A percentile compares a stretch with the other conserved stretches of the same genome.
Evolutionary conservation across 2,888 invertebrate species (phyloP).

Genomic region (Dryobota labecula): DNA sequence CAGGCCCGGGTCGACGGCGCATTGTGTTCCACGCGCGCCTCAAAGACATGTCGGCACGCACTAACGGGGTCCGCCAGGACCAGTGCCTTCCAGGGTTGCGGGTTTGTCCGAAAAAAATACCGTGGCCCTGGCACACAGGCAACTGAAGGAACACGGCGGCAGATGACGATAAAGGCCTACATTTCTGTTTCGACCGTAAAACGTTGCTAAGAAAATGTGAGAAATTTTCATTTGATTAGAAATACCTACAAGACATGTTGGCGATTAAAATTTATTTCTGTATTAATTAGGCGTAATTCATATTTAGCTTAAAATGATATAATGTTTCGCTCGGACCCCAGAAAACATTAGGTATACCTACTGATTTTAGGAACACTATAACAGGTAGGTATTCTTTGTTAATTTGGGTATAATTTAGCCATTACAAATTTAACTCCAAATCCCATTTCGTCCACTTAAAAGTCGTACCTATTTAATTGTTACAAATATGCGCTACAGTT

Average conservation of each 20-base stretch:
- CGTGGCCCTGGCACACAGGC: too few relatives aligned
- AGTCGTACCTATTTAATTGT: background rate
- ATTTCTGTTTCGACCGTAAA: background rate
- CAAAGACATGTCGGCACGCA: too few relatives aligned
- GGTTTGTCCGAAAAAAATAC: too few relatives aligned
- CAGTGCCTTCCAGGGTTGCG: too few relatives aligned
- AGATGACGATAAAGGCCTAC: background rate
- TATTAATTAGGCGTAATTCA: background rate
- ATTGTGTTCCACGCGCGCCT: too few relatives aligned
- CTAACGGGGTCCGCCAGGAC: too few relatives aligned
- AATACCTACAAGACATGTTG: background rate
- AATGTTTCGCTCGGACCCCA: background rate
- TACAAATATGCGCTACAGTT: background rate
- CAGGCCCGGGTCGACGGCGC: too few relatives aligned
- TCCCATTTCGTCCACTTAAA: background rate
- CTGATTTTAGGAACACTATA: background rate
- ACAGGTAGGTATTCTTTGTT: background rate
- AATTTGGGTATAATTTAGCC: too few relatives aligned
- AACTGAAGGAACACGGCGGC: too few relatives aligned
- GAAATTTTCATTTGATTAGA: background rate
- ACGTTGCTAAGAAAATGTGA: background rate
- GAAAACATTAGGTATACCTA: background rate
- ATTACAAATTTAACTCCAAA: background rate
- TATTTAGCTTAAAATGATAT: background rate
- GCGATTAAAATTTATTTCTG: too few relatives aligned